These are phyloP conservation scores for Brienomyrus longianalis DNA, from an alignment of 2,113 vertebrate species.

Conservation along the genomic window DNA sequence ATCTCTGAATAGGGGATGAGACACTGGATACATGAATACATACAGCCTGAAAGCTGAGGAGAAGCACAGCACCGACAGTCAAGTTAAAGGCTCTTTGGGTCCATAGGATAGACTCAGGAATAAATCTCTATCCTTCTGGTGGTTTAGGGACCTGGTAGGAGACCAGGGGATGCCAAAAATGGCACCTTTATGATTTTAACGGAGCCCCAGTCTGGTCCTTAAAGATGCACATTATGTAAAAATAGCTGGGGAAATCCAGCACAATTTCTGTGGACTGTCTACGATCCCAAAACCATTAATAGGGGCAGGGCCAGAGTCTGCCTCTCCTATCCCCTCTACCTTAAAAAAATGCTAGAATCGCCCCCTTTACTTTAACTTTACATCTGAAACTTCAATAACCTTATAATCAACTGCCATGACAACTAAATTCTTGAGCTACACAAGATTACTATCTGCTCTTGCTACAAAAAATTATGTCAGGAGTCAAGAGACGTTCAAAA, in stretches of 20 bases:
- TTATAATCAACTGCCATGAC: neutral
- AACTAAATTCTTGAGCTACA: neutral
- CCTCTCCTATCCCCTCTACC: neutral
- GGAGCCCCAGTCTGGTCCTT: neutral
- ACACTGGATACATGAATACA: neutral
- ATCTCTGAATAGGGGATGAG: neutral
- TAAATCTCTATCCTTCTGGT: neutral
- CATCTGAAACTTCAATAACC: neutral
- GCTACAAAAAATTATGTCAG: neutral
- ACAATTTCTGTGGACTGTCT: neutral
- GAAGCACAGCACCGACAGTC: neutral
- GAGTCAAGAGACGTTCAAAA: neutral
- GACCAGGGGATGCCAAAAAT: neutral
- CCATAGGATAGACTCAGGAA: neutral
- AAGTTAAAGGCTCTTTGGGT: neutral
- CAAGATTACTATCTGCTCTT: neutral
- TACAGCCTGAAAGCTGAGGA: neutral
- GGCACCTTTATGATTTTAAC: neutral
- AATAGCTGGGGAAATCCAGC: neutral
- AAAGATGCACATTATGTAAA: neutral
- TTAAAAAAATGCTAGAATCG: neutral
- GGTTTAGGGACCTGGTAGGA: neutral
- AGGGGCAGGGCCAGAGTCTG: neutral
- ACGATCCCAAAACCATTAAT: neutral
- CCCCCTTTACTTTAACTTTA: neutral